Conservation (phyloP, 2,797 vertebrate genomes). For the Lycodopsis pacificus region DNA sequence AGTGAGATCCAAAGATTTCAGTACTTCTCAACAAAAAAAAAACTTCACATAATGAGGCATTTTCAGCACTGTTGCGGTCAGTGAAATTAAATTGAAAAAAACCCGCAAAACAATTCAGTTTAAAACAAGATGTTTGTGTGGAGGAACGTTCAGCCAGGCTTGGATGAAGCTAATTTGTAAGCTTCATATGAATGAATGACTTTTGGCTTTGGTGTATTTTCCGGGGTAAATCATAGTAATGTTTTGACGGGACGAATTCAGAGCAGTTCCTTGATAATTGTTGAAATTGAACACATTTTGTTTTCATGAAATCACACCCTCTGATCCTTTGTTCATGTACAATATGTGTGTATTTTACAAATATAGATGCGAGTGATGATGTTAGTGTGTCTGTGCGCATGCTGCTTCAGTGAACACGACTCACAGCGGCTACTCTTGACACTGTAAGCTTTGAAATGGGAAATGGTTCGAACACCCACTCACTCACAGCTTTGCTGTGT, state of each 20-base stretch:
- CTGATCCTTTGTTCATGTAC: constrained; percentile 3
- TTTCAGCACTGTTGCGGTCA: not conserved
- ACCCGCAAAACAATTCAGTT: not conserved
- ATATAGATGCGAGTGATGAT: not conserved
- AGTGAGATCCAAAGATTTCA: not conserved
- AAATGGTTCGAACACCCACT: constrained; percentile 45
- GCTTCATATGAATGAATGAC: not conserved
- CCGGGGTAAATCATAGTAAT: not conserved
- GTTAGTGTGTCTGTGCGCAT: constrained; percentile 13
- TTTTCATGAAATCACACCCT: not conserved
- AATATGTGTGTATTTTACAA: constrained; percentile 19
- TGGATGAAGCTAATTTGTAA: not conserved
- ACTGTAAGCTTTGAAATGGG: constrained; percentile 35
- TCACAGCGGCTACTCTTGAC: constrained; percentile 5
- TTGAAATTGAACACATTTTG: not conserved
- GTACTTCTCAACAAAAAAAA: not conserved
- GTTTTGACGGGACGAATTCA: not conserved
- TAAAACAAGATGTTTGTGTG: not conserved
- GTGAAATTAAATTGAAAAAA: not conserved
- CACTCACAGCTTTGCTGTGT: constrained; percentile 10
- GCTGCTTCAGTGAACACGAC: constrained; percentile 60
- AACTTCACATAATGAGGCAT: not conserved
- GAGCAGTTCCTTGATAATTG: not conserved
- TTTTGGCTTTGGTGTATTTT: not conserved
- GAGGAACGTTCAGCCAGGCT: not conserved